Evolutionary conservation across 2,113 vertebrate species (phyloP).

Genomic region (Sus scrofa): T2T-Sscrofa CM000813.6:7967001-7967500

Average conservation of each 20-base stretch:
- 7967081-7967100: not conserved
- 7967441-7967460: not conserved
- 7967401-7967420: rapidly evolving
- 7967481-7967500: not conserved
- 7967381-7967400: rapidly evolving
- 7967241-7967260: not conserved
- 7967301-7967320: rapidly evolving
- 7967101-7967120: too few species aligned
- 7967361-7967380: rapidly evolving
- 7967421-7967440: not conserved
- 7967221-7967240: not conserved
- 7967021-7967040: too few species aligned
- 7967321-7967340: not conserved
- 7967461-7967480: not conserved
- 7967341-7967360: rapidly evolving
- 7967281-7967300: not conserved
- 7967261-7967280: not conserved
- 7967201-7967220: not conserved
- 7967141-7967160: rapidly evolving
- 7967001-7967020: too few species aligned
- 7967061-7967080: not conserved
- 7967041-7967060: not conserved
- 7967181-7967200: rapidly evolving
- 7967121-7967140: not conserved
- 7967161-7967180: not conserved